These are phyloP conservation scores for Cordylochernes scorpioides DNA, from an alignment of 2,888 invertebrate genomes.

Conservation along the genomic window DNA sequence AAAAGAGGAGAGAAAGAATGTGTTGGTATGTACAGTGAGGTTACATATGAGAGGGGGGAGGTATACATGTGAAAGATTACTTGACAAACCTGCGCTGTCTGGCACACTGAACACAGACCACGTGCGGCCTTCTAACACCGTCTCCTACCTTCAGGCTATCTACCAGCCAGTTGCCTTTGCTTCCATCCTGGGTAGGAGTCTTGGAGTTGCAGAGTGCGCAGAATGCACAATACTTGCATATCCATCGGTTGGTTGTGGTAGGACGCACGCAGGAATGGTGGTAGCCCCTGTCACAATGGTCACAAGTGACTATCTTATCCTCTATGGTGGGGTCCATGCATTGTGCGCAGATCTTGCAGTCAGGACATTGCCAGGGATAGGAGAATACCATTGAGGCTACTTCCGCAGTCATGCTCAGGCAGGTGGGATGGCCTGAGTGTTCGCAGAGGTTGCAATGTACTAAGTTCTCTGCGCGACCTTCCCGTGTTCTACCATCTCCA, in stretches of 20 bases:
- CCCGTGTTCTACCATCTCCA: constrained; percentile 21
- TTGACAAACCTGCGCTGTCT: too few relatives aligned
- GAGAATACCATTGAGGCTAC: constrained; percentile 45
- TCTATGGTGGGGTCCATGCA: constrained; percentile 55
- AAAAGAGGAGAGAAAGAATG: too few relatives aligned
- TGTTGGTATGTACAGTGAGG: too few relatives aligned
- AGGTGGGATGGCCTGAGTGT: constrained; percentile 46
- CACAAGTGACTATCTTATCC: constrained; percentile 78
- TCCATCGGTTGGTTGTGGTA: constrained; percentile 67
- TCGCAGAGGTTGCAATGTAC: constrained; percentile 34
- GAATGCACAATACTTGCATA: constrained; percentile 49
- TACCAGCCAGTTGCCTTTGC: constrained; percentile 8
- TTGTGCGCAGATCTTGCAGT: constrained; percentile 64
- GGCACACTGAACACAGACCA: too few relatives aligned
- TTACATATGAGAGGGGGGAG: too few relatives aligned
- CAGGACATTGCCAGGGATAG: constrained; percentile 78
- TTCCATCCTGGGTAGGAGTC: constrained; percentile 20
- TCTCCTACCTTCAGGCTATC: constrained; percentile 2
- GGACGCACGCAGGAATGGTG: constrained; percentile 63
- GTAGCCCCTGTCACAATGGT: constrained; percentile 74
- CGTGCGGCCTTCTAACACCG: constrained; percentile 3
- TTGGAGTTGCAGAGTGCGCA: constrained; percentile 30
- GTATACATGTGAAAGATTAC: too few relatives aligned
- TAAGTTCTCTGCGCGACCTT: constrained; percentile 28
- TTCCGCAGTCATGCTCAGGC: constrained; percentile 52